Percentiles rank a stretch among this genome's conserved stretches.
Evolutionary conservation across 2,797 vertebrate genomes (phyloP).

Genomic region (Lepilemur ruficaudatus): DNA sequence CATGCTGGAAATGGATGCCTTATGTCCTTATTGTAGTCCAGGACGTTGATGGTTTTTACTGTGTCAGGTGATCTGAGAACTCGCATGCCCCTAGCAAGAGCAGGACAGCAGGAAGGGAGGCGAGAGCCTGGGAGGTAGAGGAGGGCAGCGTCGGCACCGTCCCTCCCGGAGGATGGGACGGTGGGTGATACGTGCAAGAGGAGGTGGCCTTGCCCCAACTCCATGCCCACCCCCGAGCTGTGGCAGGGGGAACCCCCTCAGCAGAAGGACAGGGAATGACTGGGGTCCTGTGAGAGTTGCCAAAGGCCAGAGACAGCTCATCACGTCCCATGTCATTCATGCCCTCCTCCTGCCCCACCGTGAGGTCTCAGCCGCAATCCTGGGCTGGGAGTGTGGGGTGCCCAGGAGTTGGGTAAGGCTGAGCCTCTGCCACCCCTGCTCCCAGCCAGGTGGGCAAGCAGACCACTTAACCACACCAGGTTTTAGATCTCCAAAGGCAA

Average conservation of each 20-base stretch:
- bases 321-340: not conserved
- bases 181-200: not conserved
- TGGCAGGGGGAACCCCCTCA: not conserved
- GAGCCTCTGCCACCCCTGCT: not conserved
- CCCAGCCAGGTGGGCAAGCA: not conserved
- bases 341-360: not conserved
- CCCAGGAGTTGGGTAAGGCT: not conserved
- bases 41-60: not conserved
- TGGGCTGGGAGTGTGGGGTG: not conserved
- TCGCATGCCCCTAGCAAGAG: not conserved
- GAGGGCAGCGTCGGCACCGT: not conserved
- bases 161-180: not conserved
- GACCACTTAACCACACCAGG: fast-evolving
- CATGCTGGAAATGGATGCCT: not conserved
- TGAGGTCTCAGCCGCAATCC: not conserved
- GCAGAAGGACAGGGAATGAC: not conserved
- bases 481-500: not conserved
- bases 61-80: not conserved
- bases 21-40: not conserved
- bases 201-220: not conserved
- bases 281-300: not conserved
- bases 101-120: not conserved
- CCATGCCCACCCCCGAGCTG: not conserved
- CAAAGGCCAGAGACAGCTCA: not conserved
- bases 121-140: not conserved